Base-by-base conservation (phyloP, 2,888 invertebrate species). In the Yponomeuta cagnagella region DNA sequence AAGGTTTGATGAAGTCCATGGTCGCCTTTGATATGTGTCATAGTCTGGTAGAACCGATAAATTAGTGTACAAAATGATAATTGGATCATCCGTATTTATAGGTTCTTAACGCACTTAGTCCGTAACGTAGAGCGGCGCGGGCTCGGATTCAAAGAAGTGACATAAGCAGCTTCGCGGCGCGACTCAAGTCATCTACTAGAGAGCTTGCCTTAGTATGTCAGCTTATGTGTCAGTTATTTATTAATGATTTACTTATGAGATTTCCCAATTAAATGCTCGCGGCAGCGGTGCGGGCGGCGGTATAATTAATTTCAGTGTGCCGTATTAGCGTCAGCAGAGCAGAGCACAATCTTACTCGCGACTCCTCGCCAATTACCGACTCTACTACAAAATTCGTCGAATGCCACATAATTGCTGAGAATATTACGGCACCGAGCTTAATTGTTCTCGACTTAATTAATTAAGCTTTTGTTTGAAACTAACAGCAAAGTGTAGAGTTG, bases 381-480 rank as follows among this genome's bases (percentile, higher is more conserved):
- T 52, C 10, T 85, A 86, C 87, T 87, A 88, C 90, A 88, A 90
- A 91, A 92, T 87, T 89, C 87, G 86, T 87, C 86, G 88, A 88
- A 90, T 90, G 87, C 90, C 87, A 82, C 87, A 88, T 91, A 90
- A 92, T 90, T 90, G 88, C 89, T 89, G 91, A 87, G 90, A 91
- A 90, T 91, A 90, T 90, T 90, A 90, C 89, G 87, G 88, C 89
- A 88, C 84, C 88, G 88, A 90, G 88, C 90, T 91, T 91, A 92
- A 92, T 92, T 92, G 92, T 92, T 92, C 90, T 89, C 89, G 90
- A 90, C 90, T 90, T 91, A 92, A 92, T 92, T 92, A 92, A 91
- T 92, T 92, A 91, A 92, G 91, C 90, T 91, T 90, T 91, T 92
- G 92, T 92, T 91, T 91, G 90, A 90, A 92, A 92, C 92, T 92